Base-by-base conservation (phyloP, 1,140 invertebrate species). In the Macrobrachium nipponense region DNA sequence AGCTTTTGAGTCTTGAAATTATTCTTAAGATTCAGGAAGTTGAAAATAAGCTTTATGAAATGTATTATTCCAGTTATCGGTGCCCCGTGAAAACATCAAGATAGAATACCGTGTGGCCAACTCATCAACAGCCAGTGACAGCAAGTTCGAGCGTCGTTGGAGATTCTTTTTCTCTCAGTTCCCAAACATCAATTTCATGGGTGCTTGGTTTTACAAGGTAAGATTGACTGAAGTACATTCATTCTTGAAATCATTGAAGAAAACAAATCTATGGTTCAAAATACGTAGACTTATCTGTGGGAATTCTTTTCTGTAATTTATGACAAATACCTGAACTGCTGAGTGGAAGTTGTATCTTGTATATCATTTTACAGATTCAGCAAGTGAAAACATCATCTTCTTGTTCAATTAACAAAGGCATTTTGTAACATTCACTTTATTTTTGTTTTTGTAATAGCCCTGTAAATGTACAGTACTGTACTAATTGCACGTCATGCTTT, bases 81-180 rank as follows among this genome's bases (percentile, higher is more conserved):
- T 83, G 44, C n/a, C 72, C 12, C 62, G 51, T 12, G 87, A 88
- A 36, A 75, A 36, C 18, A 72, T 86, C 68, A 79, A 20, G 59
- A 68, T 80, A 5, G 84, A 86, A 11, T 88, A 86, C 73, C 61
- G 72, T 14, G 62, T 72, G 62, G 61, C 84, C 27, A 78, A 88
- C 51, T 60, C 80, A 18, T 86, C 87, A 10, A 68, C 80, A 5
- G 43, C 23, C 58, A 51, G 58, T 7, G 82, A 88, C 44, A 86
- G 44, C 17, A 88, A 88, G 83, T 82, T 77, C 7, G 87, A 86
- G 61, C 73, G 70, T 60, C 80, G 58, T 8, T 75, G 70, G 51
- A 62, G 76, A 27, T 85, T 86, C 18, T 81, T 76, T 79, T 86
- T 85, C 87, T 80, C 87, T 12, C 87, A 88, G 83, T 88, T 88